Percentiles rank a stretch among this genome's conserved stretches.
Evolutionary conservation across 2,113 vertebrate species (phyloP).

Genomic region (Thalassarche chlororhynchos): DNA sequence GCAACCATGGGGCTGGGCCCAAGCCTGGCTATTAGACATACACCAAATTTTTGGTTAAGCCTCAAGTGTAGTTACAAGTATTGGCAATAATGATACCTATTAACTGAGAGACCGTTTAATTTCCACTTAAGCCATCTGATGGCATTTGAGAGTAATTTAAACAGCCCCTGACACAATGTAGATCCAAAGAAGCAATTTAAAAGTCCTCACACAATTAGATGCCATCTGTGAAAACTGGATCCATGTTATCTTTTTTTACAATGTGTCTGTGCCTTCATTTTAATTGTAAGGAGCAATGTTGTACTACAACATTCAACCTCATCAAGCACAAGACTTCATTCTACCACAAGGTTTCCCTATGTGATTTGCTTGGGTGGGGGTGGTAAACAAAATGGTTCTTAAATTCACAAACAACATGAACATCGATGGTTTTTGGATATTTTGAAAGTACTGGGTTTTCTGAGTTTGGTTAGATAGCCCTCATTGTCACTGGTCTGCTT

Average conservation of each 20-base stretch:
- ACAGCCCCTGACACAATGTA: background rate
- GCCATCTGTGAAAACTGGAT: background rate
- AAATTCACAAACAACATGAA: background rate
- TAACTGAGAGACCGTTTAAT: background rate
- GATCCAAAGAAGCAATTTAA: background rate
- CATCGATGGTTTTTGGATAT: background rate
- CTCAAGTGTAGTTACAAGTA: background rate
- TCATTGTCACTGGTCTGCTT: background rate
- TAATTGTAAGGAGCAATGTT: background rate
- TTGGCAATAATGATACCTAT: background rate
- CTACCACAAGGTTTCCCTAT: background rate
- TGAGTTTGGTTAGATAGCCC: background rate
- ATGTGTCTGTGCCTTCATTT: background rate
- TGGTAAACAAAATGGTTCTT: background rate
- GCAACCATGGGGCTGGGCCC: background rate
- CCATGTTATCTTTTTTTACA: background rate
- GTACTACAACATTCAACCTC: background rate
- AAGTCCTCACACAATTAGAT: background rate
- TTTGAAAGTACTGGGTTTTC: background rate
- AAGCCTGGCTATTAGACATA: background rate
- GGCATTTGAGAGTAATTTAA: background rate
- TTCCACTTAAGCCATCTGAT: background rate
- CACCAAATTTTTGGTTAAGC: background rate
- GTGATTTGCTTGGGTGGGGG: background rate
- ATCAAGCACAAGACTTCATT: background rate